Evolutionary conservation across 2,113 vertebrate species (phyloP).

Genomic region (Holacanthus passer): DNA sequence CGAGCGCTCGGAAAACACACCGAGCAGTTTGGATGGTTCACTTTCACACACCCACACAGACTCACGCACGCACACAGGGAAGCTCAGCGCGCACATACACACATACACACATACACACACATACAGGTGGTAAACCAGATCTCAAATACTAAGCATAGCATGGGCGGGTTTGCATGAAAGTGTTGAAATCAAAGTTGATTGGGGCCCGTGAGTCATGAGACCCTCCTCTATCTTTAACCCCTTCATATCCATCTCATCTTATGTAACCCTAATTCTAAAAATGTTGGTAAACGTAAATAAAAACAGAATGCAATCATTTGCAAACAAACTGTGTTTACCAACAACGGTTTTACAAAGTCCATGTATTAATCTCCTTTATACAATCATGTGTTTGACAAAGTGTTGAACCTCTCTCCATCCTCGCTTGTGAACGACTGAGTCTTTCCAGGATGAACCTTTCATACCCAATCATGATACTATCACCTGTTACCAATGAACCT

Average conservation of each 20-base stretch:
- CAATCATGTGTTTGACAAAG: too few species aligned
- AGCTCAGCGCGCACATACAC: neutral
- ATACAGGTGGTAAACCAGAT: slow-evolving; percentile 1
- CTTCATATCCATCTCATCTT: neutral
- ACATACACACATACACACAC: slow-evolving; percentile 29
- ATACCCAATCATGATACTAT: too few species aligned
- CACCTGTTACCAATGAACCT: too few species aligned
- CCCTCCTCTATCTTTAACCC: slow-evolving; percentile 3
- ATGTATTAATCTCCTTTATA: too few species aligned
- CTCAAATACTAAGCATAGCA: slow-evolving; percentile 18
- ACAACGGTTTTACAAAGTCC: too few species aligned
- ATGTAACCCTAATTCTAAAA: too few species aligned
- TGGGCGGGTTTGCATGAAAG: slow-evolving; percentile 14
- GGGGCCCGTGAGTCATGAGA: slow-evolving; percentile 14
- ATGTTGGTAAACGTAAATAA: too few species aligned
- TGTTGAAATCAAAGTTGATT: slow-evolving; percentile 48
- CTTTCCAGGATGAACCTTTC: too few species aligned
- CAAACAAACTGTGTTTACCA: too few species aligned
- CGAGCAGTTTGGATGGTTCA: slow-evolving; percentile 60
- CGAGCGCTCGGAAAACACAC: slow-evolving; percentile 52
- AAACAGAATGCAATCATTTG: too few species aligned
- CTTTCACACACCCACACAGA: slow-evolving; percentile 63
- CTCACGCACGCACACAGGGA: slow-evolving; percentile 33
- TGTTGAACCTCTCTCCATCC: too few species aligned
- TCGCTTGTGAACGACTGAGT: too few species aligned